phyloP scores from a whole-genome alignment of 1,140 invertebrate species.

The Drosophila truncata region DNA sequence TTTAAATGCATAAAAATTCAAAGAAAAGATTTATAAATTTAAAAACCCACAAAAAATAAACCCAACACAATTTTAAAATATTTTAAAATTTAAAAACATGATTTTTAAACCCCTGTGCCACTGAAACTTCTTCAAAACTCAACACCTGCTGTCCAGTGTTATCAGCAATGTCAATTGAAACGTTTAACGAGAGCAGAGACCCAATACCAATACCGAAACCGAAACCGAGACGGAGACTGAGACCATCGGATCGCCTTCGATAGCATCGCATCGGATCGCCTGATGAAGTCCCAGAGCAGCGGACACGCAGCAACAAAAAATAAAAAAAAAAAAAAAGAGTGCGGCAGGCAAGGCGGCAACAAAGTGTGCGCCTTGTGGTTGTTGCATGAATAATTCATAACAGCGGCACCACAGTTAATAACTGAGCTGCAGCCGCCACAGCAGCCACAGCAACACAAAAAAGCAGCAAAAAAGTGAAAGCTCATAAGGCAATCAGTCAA shows the following conservation, averaged over 20 bases:
- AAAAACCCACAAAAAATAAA: too few relatives aligned
- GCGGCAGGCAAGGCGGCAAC: conserved; percentile 52
- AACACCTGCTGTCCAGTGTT: conserved; percentile 50
- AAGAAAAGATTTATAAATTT: too few relatives aligned
- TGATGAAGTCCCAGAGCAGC: conserved; percentile 73
- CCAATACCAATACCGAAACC: conserved; percentile 18
- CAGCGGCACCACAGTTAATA: conserved; percentile 74
- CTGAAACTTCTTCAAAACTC: not conserved
- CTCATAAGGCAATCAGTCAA: conserved; percentile 85
- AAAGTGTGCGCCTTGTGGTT: conserved; percentile 65
- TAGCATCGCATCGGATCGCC: conserved; percentile 33
- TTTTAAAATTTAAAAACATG: not conserved
- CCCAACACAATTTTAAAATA: not conserved
- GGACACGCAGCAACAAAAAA: conserved; percentile 17
- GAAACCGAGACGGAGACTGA: not conserved
- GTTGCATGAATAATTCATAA: conserved; percentile 83
- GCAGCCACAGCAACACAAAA: conserved; percentile 49
- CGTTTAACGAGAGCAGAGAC: conserved; percentile 69
- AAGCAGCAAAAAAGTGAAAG: conserved; percentile 83
- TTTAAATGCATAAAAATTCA: too few relatives aligned
- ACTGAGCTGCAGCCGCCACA: conserved; percentile 54
- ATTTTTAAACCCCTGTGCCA: not conserved
- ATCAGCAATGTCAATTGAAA: conserved; percentile 72
- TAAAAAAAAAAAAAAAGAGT: conserved; percentile 10
- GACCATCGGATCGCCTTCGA: conserved; percentile 24